Evolutionary conservation across 2,797 vertebrate species (phyloP).

Genomic region (Hypotaenidia okinawae): DNA sequence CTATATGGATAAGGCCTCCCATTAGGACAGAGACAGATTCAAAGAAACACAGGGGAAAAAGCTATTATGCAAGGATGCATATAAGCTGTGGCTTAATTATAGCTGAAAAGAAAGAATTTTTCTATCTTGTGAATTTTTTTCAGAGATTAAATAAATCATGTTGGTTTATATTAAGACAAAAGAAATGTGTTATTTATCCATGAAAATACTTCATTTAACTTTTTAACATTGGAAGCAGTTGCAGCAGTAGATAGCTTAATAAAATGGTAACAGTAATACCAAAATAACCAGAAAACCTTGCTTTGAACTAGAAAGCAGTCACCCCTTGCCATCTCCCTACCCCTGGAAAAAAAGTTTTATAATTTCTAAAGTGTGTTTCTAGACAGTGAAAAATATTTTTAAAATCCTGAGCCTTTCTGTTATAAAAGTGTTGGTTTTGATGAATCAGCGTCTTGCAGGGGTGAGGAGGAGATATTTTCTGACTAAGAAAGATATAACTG

Average conservation of each 20-base stretch:
- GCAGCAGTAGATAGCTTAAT: background rate
- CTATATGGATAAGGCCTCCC: background rate
- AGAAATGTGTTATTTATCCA: background rate
- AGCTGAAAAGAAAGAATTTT: background rate
- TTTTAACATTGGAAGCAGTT: background rate
- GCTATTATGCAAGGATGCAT: background rate
- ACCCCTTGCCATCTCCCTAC: fast-evolving
- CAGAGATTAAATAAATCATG: background rate
- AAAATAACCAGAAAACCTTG: background rate
- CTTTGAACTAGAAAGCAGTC: background rate
- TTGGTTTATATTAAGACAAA: background rate
- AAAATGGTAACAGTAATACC: background rate
- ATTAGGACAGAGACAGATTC: background rate
- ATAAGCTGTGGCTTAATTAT: background rate
- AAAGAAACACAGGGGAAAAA: background rate
- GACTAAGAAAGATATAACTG: background rate
- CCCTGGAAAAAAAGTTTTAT: background rate
- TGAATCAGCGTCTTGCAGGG: background rate
- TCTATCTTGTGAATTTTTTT: background rate
- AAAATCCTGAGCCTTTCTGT: background rate
- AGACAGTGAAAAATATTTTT: background rate
- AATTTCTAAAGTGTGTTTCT: background rate
- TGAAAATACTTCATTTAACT: background rate
- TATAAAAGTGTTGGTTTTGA: background rate
- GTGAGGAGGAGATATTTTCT: background rate